A percentile compares a stretch with the other conserved stretches of the same genome.
These are phyloP conservation scores for Odontomachus brunneus DNA, from an alignment of 1,140 invertebrate genomes.

Conservation along the genomic window DNA sequence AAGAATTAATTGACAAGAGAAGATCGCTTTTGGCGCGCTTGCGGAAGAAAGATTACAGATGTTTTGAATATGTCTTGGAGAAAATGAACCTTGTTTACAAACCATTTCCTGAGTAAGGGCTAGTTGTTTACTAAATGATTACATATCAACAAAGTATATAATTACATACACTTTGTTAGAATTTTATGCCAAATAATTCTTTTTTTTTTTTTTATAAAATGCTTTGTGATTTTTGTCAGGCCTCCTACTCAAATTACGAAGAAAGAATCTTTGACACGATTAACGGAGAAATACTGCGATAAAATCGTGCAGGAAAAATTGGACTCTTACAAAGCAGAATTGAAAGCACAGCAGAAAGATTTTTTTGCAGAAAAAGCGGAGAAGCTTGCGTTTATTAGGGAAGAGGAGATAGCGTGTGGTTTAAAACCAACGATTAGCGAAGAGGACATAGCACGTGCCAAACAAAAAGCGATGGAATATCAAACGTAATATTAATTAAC, in stretches of 20 bases:
- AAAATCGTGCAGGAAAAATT: slow-evolving; percentile 88
- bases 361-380: slow-evolving; percentile 88
- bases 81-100: slow-evolving; percentile 92
- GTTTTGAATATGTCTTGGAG: slow-evolving; percentile 95
- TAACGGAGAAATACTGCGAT: slow-evolving; percentile 89
- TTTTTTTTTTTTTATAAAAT: background rate
- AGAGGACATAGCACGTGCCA: slow-evolving; percentile 88
- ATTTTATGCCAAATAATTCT: background rate
- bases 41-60: slow-evolving; percentile 91
- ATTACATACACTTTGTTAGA: background rate
- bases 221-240: slow-evolving; percentile 1
- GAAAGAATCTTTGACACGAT: slow-evolving; percentile 88
- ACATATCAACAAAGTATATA: too few species aligned
- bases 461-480: slow-evolving; percentile 85
- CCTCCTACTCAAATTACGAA: slow-evolving; percentile 73
- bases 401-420: slow-evolving; percentile 89
- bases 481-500: slow-evolving; percentile 7
- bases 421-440: slow-evolving; percentile 88
- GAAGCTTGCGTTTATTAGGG: slow-evolving; percentile 88
- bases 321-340: slow-evolving; percentile 87
- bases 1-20: slow-evolving; percentile 91
- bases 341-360: slow-evolving; percentile 89
- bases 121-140: slow-evolving; percentile 15
- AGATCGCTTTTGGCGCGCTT: slow-evolving; percentile 90
- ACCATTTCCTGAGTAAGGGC: slow-evolving; percentile 87